A percentile compares a stretch with the other conserved stretches of the same genome.
These are phyloP conservation scores for Agonopterix heracliana DNA, from an alignment of 2,888 invertebrate species.

Conservation along the genomic window DNA sequence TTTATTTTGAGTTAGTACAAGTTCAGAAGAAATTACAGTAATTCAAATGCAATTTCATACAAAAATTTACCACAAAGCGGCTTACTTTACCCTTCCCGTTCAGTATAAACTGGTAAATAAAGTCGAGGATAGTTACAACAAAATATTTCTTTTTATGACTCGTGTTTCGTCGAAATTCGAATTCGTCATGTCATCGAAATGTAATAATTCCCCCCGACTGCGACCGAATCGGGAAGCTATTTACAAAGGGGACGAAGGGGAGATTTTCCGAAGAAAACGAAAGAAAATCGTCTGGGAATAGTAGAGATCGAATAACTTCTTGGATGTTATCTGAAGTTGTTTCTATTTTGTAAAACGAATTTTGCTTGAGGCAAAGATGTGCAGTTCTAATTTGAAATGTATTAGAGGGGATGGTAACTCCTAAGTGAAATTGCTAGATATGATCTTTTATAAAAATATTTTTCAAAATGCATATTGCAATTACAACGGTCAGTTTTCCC, in stretches of 20 bases:
- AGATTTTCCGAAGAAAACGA: slow-evolving; percentile 36
- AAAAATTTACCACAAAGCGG: too few species aligned
- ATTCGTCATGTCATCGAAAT: slow-evolving; percentile 72
- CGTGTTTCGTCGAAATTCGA: slow-evolving; percentile 25
- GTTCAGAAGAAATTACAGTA: too few species aligned
- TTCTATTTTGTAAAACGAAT: not conserved
- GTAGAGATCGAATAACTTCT: slow-evolving; percentile 33
- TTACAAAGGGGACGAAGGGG: slow-evolving; percentile 48
- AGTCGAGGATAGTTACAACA: slow-evolving; percentile 4
- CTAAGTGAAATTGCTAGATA: too few species aligned
- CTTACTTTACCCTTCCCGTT: too few species aligned
- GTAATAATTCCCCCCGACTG: slow-evolving; percentile 59
- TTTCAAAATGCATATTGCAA: too few species aligned
- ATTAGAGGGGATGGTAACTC: too few species aligned
- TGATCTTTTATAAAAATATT: too few species aligned
- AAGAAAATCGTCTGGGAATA: slow-evolving; percentile 42
- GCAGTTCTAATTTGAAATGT: too few species aligned
- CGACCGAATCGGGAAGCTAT: slow-evolving; percentile 54
- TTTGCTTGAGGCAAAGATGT: not conserved
- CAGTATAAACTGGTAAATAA: too few species aligned
- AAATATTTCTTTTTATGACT: slow-evolving; percentile 16
- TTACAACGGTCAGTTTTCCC: too few species aligned
- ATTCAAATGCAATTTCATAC: too few species aligned
- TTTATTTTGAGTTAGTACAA: too few species aligned
- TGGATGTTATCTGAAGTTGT: slow-evolving; percentile 12